A percentile compares a stretch with the other conserved stretches of the same genome.
Evolutionary conservation across 2,888 invertebrate genomes (phyloP).

Genomic region (Drosophila lutescens): DNA sequence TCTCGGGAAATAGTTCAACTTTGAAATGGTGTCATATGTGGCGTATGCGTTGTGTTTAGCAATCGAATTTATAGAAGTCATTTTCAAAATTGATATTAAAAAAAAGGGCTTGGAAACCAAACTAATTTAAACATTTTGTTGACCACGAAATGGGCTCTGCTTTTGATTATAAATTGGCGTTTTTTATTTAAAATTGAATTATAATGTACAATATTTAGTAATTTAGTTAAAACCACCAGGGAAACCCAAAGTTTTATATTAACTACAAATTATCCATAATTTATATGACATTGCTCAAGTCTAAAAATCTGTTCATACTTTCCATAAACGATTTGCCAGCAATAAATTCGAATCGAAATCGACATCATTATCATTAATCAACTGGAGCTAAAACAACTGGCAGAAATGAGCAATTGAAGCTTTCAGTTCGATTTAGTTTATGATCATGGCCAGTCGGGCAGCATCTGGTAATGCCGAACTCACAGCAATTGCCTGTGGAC

Average conservation of each 20-base stretch:
- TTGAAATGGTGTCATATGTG: slow-evolving; percentile 8
- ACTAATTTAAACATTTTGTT: too few species aligned
- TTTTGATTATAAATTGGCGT: too few species aligned
- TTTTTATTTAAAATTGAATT: too few species aligned
- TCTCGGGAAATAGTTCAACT: slow-evolving; percentile 3
- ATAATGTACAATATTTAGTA: too few species aligned
- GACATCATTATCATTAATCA: slow-evolving; percentile 39
- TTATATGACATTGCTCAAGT: background rate
- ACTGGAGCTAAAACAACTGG: slow-evolving; percentile 29
- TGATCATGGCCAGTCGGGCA: slow-evolving; percentile 21
- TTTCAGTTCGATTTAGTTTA: slow-evolving; percentile 39
- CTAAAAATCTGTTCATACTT: background rate
- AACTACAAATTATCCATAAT: too few species aligned
- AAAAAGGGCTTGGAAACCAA: too few species aligned
- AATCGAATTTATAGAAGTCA: background rate
- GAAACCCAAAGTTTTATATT: too few species aligned
- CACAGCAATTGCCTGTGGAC: slow-evolving; percentile 29
- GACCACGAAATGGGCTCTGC: too few species aligned
- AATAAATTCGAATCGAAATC: slow-evolving; percentile 13
- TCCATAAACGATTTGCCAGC: slow-evolving; percentile 9
- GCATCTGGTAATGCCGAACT: slow-evolving; percentile 23
- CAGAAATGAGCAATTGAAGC: slow-evolving; percentile 34
- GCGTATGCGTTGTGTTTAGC: slow-evolving; percentile 13
- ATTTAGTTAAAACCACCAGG: too few species aligned
- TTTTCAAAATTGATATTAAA: too few species aligned